Percentiles rank a stretch among this genome's conserved stretches.
Conservation (phyloP, 2,888 invertebrate genomes). For the Protodeltote pygarga region DNA sequence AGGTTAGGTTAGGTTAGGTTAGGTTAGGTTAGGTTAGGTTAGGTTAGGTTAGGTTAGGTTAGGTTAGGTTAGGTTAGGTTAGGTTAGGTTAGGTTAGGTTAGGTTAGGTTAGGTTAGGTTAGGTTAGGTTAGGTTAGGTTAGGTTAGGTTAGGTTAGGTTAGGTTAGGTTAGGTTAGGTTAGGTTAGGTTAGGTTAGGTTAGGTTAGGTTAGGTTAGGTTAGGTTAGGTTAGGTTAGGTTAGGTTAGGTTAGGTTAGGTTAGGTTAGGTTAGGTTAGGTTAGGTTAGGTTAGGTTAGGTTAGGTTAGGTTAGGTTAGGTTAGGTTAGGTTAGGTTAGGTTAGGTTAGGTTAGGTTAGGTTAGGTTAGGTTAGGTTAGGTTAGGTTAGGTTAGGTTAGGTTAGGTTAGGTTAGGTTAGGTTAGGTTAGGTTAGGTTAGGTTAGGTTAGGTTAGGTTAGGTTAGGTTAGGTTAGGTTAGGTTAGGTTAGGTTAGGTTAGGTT, state of each 20-base stretch:
- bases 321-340: slow-evolving; percentile 1
- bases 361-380: slow-evolving; percentile 2
- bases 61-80: slow-evolving; percentile 1
- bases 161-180: slow-evolving; percentile 1
- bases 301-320: slow-evolving; percentile 2
- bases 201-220: slow-evolving; percentile 1
- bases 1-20: too few species aligned
- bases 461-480: neutral
- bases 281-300: slow-evolving; percentile 1
- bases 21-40: slow-evolving; percentile 1
- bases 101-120: slow-evolving; percentile 1
- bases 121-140: slow-evolving; percentile 2
- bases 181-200: slow-evolving; percentile 1
- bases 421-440: too few species aligned
- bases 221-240: slow-evolving; percentile 1
- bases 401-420: too few species aligned
- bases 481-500: neutral
- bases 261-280: slow-evolving; percentile 2
- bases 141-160: slow-evolving; percentile 2
- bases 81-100: slow-evolving; percentile 2
- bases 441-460: neutral
- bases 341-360: slow-evolving; percentile 2
- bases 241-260: slow-evolving; percentile 1
- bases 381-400: too few species aligned
- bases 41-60: slow-evolving; percentile 2